These are phyloP conservation scores for Phalacrocorax carbo DNA, from an alignment of 2,113 vertebrate genomes.

Conservation along the genomic window DNA sequence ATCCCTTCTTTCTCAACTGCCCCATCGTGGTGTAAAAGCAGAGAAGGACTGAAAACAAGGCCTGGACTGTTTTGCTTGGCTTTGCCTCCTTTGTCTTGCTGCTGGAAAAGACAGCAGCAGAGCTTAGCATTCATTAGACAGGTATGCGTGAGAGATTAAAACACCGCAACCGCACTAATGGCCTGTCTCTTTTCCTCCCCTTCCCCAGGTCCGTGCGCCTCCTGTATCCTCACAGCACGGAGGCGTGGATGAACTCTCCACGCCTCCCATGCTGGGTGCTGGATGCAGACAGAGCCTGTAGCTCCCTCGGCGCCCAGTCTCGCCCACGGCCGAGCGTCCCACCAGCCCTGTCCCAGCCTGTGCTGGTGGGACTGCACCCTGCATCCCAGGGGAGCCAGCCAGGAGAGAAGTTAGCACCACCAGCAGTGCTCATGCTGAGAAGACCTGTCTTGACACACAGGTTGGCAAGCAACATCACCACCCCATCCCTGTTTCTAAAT, in stretches of 20 bases:
- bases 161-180: rapidly evolving
- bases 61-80: not conserved
- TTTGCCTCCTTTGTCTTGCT: not conserved
- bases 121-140: not conserved
- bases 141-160: not conserved
- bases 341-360: not conserved
- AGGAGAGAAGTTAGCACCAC: not conserved
- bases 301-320: not conserved
- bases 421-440: not conserved
- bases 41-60: not conserved
- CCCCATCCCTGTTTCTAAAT: not conserved
- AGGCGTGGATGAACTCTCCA: not conserved
- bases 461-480: not conserved
- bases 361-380: not conserved
- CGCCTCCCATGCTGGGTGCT: no score
- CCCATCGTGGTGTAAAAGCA: not conserved
- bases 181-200: not conserved
- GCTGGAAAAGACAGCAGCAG: not conserved
- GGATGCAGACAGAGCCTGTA: not conserved
- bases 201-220: not conserved
- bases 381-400: not conserved
- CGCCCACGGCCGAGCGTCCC: rapidly evolving
- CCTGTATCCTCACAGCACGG: not conserved
- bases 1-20: not conserved
- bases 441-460: not conserved